A percentile compares a stretch with the other conserved stretches of the same genome.
These are phyloP conservation scores for Palaemon carinicauda DNA, from an alignment of 1,140 invertebrate species.

Conservation along the genomic window DNA sequence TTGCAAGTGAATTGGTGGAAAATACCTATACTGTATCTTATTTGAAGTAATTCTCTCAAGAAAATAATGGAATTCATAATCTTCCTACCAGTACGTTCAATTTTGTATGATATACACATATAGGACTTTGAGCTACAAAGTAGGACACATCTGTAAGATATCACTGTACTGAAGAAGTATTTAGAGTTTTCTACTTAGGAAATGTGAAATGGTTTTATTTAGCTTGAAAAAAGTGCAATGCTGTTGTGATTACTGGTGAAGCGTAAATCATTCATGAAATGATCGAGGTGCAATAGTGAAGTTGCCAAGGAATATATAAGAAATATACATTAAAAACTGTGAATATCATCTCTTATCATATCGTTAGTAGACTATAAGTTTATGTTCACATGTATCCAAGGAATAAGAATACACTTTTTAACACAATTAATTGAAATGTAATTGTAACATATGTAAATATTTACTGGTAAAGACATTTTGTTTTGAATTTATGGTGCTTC, in stretches of 20 bases:
- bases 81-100: no score
- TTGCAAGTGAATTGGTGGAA: no score
- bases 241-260: not conserved
- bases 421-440: conserved; percentile 14
- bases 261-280: not conserved
- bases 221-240: not conserved
- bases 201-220: conserved; percentile 22
- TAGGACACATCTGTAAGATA: no score
- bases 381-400: conserved; percentile 48
- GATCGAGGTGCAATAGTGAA: conserved; percentile 34
- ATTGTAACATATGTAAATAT: conserved; percentile 54
- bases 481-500: conserved; percentile 52
- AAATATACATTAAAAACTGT: not conserved
- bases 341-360: conserved; percentile 48
- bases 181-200: no score
- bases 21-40: no score
- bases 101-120: no score
- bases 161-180: no score
- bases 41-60: no score
- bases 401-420: conserved; percentile 20
- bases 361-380: conserved; percentile 34
- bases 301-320: not conserved
- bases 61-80: no score
- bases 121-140: no score
- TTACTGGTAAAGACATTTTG: conserved; percentile 51